Base-by-base conservation (phyloP, 2,888 invertebrate species). In the Chorisops tibialis region DNA sequence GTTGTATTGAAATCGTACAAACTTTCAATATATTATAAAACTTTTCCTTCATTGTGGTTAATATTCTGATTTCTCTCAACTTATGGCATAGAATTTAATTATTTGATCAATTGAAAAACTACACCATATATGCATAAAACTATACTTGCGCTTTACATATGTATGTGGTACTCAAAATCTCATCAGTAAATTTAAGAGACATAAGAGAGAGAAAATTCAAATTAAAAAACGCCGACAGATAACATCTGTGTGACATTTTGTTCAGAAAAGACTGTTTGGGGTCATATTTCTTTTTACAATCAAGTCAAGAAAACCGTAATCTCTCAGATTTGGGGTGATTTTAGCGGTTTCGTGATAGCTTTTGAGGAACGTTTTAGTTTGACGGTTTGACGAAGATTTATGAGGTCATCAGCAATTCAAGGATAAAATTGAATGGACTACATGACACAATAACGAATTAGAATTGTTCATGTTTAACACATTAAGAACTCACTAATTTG, bases 381-480 rank as follows among this genome's bases (percentile, higher is more conserved):
- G 54, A 54, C 54, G 54, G 54, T 41, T 54, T 54, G 56, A 56
- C 56, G 56, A 56, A 56, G 56, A 56, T 56, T 56, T 56, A 56
- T 56, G 56, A 56, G 56, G 16, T 43, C 56, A 35, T 56, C 56
- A 56, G 43, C 56, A 56, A 56, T 56, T 39, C 43, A 56, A 56
- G 56, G 56, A 45, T 56, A 43, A 56, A 56, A 56, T 56, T 45
- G 56, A 56, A 45, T 56, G 21, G 52, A 35, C 35, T 39, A 54
- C 52, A 7, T 9, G 9, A 30, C 21, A 38, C 52, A 14, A 56
- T 30, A 18, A 19, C 37, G 50, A 30, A 5, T 22, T 14, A 21
- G 38, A 19, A 5, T 30, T 30, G 30, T 30, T 30, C 16, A 45
- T 30, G 56, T 30, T 43, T 24, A 43, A 18, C 18, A 12, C 43